Percentiles rank a stretch among this genome's conserved stretches.
These are phyloP conservation scores for Hozukius guyotensis DNA, from an alignment of 2,797 vertebrate species.

Conservation along the genomic window DNA sequence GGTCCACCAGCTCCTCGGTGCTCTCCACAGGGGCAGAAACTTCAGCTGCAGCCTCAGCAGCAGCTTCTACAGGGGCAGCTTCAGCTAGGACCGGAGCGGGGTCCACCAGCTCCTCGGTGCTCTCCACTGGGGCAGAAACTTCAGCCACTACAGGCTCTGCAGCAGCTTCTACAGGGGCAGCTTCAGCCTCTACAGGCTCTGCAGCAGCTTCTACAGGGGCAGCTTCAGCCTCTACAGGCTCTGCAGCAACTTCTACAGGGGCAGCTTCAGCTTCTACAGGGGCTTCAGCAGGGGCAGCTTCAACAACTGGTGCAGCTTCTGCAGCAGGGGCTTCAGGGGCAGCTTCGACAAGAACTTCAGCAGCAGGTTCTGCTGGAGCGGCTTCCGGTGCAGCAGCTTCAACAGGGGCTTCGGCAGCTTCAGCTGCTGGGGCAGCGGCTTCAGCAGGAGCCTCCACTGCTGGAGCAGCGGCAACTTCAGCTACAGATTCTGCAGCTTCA, in stretches of 20 bases:
- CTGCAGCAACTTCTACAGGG: background rate
- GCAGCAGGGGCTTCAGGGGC: constrained; percentile 34
- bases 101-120: too few relatives aligned
- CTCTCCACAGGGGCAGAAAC: background rate
- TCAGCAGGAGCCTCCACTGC: constrained; percentile 36
- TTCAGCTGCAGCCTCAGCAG: background rate
- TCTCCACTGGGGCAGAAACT: too few relatives aligned
- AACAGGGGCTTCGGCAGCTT: background rate
- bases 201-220: background rate
- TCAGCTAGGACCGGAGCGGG: too few relatives aligned
- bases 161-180: background rate
- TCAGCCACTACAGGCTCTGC: too few relatives aligned
- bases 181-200: background rate
- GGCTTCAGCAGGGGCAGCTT: background rate
- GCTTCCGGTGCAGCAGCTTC: background rate
- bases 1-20: too few relatives aligned
- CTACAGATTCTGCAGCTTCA: background rate
- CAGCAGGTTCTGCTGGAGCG: constrained; percentile 12
- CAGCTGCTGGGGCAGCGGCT: constrained; percentile 24
- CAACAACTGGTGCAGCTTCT: constrained; percentile 11
- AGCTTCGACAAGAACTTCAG: constrained; percentile 18
- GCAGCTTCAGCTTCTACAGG: background rate
- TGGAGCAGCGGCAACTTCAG: background rate
- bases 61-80: background rate
- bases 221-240: background rate